A percentile compares a stretch with the other conserved stretches of the same genome.
Evolutionary conservation across 1,140 invertebrate species (phyloP).

Genomic region (Zaprionus camerounensis): DNA sequence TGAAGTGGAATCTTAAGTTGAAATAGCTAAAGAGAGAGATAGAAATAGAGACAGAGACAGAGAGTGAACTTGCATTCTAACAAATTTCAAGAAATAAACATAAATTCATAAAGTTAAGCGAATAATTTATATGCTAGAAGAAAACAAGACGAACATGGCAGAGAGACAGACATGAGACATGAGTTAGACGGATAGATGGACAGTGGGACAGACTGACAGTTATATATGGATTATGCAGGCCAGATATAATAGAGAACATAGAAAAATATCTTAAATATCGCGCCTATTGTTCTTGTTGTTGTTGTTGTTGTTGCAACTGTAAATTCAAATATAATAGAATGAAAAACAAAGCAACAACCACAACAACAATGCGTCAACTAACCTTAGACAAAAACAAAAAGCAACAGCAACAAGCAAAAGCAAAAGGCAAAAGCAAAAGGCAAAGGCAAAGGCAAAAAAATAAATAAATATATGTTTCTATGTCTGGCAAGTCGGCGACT

Average conservation of each 20-base stretch:
- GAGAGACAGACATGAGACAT: constrained; percentile 51
- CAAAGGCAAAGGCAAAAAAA: constrained; percentile 49
- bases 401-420: constrained; percentile 45
- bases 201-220: constrained; percentile 2
- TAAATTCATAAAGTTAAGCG: constrained; percentile 72
- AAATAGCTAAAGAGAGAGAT: constrained; percentile 29
- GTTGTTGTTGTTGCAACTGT: constrained; percentile 51
- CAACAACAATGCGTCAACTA: constrained; percentile 61
- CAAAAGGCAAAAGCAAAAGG: constrained; percentile 50
- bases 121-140: constrained; percentile 66
- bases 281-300: constrained; percentile 48
- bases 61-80: constrained; percentile 65
- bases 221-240: constrained; percentile 13
- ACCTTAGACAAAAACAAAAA: constrained; percentile 60
- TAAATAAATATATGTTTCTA: constrained; percentile 50
- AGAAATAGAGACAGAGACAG: constrained; percentile 27
- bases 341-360: constrained; percentile 43
- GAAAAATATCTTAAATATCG: constrained; percentile 57
- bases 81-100: constrained; percentile 68
- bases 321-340: constrained; percentile 43
- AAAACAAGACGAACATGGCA: constrained; percentile 30
- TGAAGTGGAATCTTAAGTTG: constrained; percentile 1
- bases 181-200: constrained; percentile 15
- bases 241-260: constrained; percentile 50
- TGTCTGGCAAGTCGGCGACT: constrained; percentile 49